Percentiles rank a stretch among this genome's conserved stretches.
phyloP scores from a whole-genome alignment of 2,113 vertebrate genomes.

The Zosterops hypoxanthus region DNA sequence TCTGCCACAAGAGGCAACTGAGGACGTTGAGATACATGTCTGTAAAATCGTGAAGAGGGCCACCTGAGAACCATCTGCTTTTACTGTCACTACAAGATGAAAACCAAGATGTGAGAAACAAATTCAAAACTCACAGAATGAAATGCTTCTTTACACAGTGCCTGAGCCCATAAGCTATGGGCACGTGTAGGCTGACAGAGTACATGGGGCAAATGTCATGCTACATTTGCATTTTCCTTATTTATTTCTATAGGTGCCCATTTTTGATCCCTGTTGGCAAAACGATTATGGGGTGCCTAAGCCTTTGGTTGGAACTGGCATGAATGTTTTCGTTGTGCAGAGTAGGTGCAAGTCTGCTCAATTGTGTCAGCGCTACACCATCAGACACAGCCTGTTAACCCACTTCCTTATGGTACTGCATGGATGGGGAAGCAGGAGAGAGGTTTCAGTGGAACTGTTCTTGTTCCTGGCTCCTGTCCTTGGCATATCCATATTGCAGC shows the following conservation, averaged over 20 bases:
- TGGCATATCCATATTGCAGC: neutral
- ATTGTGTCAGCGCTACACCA: neutral
- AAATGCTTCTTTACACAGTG: neutral
- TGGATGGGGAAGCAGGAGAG: neutral
- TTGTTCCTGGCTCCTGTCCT: neutral
- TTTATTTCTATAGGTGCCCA: neutral
- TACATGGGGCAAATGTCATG: neutral
- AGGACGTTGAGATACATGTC: neutral
- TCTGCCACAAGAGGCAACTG: neutral
- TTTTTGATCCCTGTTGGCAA: neutral
- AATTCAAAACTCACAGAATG: neutral
- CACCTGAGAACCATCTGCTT: neutral
- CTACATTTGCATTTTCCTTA: neutral
- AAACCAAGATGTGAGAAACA: neutral
- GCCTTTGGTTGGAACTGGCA: neutral
- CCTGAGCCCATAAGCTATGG: neutral
- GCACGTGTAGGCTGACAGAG: neutral
- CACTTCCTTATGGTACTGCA: neutral
- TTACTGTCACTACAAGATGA: neutral
- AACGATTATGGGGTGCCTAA: rapidly evolving
- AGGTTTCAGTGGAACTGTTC: neutral
- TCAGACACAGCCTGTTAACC: neutral
- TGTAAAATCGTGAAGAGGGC: neutral
- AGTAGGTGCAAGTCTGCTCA: rapidly evolving
- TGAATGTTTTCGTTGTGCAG: neutral